Evolutionary conservation across 2,113 vertebrate species (phyloP), one percentile per base, ranked within the genome.

Genomic region (chimpanzee (Pan troglodytes)): DNA sequence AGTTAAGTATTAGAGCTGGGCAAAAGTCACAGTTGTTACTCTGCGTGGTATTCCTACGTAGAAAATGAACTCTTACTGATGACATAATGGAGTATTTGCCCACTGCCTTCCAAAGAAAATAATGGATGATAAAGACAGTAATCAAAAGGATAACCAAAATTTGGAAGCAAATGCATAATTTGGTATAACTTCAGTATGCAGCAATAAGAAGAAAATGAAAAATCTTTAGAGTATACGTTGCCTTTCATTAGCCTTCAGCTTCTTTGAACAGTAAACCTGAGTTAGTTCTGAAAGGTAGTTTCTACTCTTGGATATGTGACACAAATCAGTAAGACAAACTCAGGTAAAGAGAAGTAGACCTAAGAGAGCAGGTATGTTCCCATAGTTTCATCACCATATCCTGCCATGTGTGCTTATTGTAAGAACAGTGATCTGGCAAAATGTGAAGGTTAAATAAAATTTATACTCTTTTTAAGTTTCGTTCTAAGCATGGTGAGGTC

Each of bases 1-100:
- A 97, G 97, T 96, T 93, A 76, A 97, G 95, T 78, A 94, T 98
- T 95, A 97, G 96, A 97, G 78, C 95, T 97, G 70, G 48, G 72
- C 72, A 90, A 73, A 92, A 94, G 96, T 83, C 84, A 96, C 17
- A 80, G 57, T 83, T 90, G 81, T 90, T 38, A 92, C 88, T 91
- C 88, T 96, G 95, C 79, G 87, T 10, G 72, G 95, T 75, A 80
- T 75, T 96, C 93, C 88, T 92, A 55, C 50, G 43, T 45, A 88
- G 90, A 59, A 96, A 97, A 90, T 27, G 55, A 95, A 95, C 57
- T 55, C 38, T 94, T 90, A 87, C 1, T 72, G 93, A n/a, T 92
- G 83, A 81, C 81, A 38, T 14, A 40, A 22, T 40, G 64, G 84
- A 68, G 30, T 87, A 40, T 61, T 83, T 55, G 55, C 11, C 32